Percentiles rank a stretch among this genome's conserved stretches.
Evolutionary conservation across 2,113 vertebrate genomes (phyloP).

Genomic region (Callithrix jacchus): DNA sequence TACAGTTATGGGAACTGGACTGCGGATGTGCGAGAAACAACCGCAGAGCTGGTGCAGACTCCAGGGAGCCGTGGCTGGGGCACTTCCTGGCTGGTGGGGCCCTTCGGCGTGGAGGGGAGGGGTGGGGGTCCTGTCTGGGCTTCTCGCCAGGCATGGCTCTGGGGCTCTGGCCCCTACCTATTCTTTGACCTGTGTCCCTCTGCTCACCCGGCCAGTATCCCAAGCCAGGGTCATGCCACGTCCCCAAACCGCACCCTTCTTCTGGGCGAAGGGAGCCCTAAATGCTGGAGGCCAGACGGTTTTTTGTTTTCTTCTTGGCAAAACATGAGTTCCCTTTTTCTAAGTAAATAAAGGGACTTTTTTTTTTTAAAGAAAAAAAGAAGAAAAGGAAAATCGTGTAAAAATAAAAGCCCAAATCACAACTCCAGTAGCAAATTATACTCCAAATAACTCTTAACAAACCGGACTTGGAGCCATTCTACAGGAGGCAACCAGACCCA

Average conservation of each 20-base stretch:
- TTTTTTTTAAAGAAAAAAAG: neutral
- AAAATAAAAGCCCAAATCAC: constrained; percentile 19
- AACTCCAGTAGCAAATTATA: neutral
- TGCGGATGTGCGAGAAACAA: accelerated
- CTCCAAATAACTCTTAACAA: constrained; percentile 1
- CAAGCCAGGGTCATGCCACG: neutral
- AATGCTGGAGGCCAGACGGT: neutral
- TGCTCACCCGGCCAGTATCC: neutral
- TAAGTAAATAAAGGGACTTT: constrained; percentile 53
- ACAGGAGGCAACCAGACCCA: neutral
- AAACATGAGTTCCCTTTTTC: constrained; percentile 60
- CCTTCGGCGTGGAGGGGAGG: neutral
- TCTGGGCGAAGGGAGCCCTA: neutral
- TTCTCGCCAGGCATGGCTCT: accelerated
- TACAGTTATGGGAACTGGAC: accelerated
- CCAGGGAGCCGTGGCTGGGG: accelerated
- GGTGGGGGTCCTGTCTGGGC: accelerated
- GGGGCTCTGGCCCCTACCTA: neutral
- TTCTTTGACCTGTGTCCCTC: neutral
- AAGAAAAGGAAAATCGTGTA: neutral
- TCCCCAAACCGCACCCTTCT: neutral
- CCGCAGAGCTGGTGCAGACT: accelerated
- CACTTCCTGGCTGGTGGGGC: neutral
- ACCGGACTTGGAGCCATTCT: neutral
- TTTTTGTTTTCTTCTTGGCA: constrained; percentile 62